Percentiles rank a stretch among this genome's conserved stretches.
These are phyloP conservation scores for Salpingus planirostris DNA, from an alignment of 2,888 invertebrate genomes.

Conservation along the genomic window DNA sequence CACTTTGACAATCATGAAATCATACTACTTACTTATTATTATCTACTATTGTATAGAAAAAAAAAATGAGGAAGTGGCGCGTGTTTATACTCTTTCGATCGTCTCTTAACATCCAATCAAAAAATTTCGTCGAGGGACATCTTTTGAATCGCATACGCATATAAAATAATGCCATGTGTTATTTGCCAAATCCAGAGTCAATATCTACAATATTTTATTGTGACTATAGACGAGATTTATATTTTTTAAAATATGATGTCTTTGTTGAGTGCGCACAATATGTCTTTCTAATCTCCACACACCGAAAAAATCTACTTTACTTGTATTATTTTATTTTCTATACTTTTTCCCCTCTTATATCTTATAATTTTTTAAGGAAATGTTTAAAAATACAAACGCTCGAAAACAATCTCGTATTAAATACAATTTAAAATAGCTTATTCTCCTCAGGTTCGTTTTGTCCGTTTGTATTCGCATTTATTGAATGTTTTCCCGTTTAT, in stretches of 20 bases:
- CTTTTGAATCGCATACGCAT: too few relatives aligned
- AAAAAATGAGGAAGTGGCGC: conserved; percentile 23
- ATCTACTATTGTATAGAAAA: too few relatives aligned
- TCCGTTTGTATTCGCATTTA: too few relatives aligned
- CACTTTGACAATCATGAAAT: conserved; percentile 42
- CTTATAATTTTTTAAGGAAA: conserved; percentile 11
- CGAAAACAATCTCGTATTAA: not conserved
- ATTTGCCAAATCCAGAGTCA: conserved; percentile 60
- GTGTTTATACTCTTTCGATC: conserved; percentile 24
- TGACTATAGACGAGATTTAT: conserved; percentile 34
- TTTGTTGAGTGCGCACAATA: conserved; percentile 35
- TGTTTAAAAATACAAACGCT: not conserved
- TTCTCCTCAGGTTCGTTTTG: too few relatives aligned
- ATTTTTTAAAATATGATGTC: conserved; percentile 37
- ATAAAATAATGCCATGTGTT: too few relatives aligned
- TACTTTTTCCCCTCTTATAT: conserved; percentile 25
- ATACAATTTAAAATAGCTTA: too few relatives aligned
- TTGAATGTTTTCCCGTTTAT: too few relatives aligned
- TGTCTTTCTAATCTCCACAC: conserved; percentile 31
- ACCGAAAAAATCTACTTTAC: conserved; percentile 9
- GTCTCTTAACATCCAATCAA: conserved; percentile 20
- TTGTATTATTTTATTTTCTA: conserved; percentile 23
- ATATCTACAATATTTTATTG: conserved; percentile 47
- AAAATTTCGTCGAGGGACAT: conserved; percentile 29
- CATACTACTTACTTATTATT: conserved; percentile 25